Percentiles rank a stretch among this genome's conserved stretches.
These are phyloP conservation scores for Mionectes olivaceus DNA, from an alignment of 2,797 vertebrate species.

Conservation along the genomic window DNA sequence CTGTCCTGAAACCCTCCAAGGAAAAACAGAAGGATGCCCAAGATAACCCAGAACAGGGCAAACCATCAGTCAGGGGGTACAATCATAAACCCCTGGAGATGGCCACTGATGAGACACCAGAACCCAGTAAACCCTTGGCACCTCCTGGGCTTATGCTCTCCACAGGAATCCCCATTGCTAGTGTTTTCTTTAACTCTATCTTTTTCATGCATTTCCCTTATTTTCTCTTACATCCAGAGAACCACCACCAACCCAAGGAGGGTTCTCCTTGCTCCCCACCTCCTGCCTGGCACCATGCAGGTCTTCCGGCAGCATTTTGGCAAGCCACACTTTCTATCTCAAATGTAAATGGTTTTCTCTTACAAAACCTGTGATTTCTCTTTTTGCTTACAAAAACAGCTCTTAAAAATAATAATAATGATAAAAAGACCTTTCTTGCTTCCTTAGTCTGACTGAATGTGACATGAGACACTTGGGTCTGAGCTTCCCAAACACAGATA, in stretches of 20 bases:
- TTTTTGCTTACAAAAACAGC: neutral
- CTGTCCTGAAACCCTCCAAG: neutral
- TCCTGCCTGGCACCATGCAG: rapidly evolving
- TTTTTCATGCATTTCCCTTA: neutral
- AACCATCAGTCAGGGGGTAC: neutral
- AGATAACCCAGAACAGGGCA: neutral
- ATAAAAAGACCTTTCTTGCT: neutral
- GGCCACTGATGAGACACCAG: neutral
- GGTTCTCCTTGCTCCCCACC: neutral
- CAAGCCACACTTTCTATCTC: neutral
- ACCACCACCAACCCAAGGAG: too few relatives aligned
- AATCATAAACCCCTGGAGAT: rapidly evolving
- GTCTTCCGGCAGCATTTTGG: neutral
- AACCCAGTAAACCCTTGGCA: neutral
- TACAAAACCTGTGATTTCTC: neutral
- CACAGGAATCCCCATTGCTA: rapidly evolving
- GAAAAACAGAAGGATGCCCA: neutral
- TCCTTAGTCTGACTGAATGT: neutral
- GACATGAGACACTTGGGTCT: neutral
- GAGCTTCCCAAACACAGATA: neutral
- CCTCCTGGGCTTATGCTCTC: neutral
- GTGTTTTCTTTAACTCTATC: neutral
- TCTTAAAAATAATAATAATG: neutral
- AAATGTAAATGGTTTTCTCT: neutral
- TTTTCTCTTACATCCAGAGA: neutral